A percentile compares a stretch with the other conserved stretches of the same genome.
Conservation (phyloP, 2,888 invertebrate species). For the Folsomia manolachei region DNA sequence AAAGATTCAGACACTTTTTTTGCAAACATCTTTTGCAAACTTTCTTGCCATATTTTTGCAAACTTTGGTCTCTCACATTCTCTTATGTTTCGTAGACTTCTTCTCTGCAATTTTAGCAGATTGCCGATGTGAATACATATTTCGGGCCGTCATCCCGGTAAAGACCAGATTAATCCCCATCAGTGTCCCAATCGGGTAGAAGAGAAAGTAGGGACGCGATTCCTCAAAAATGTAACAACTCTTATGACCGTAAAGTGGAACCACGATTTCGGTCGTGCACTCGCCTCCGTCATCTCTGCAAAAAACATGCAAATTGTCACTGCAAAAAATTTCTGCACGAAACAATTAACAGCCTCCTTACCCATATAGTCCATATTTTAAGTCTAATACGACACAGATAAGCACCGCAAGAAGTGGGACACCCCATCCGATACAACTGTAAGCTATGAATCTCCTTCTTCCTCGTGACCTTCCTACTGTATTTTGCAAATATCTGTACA, state of each 20-base stretch:
- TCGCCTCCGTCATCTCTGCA: conserved; percentile 40
- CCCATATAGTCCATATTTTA: conserved; percentile 37
- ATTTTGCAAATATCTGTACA: conserved; percentile 37
- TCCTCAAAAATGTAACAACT: conserved; percentile 41
- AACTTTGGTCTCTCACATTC: conserved; percentile 22
- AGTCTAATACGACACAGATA: conserved; percentile 35
- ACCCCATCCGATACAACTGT: conserved; percentile 37
- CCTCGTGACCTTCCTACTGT: conserved; percentile 42
- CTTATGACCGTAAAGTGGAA: conserved; percentile 41
- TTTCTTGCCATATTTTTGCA: no score
- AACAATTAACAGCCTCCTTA: neutral
- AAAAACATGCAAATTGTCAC: neutral
- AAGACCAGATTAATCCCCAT: conserved; percentile 36
- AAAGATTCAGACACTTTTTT: neutral
- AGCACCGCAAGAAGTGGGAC: conserved; percentile 34
- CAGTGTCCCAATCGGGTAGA: conserved; percentile 43
- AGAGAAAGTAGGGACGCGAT: conserved; percentile 40
- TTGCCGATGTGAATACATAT: conserved; percentile 37
- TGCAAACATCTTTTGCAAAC: neutral
- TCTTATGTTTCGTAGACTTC: conserved; percentile 20
- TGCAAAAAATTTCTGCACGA: conserved; percentile 7
- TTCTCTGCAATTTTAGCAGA: conserved; percentile 29
- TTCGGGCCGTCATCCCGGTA: conserved; percentile 30
- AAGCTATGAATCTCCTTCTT: conserved; percentile 35
- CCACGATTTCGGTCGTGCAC: conserved; percentile 32